Evolutionary conservation across 2,888 invertebrate genomes (phyloP).

Genomic region (Ganaspis brasiliensis): DNA sequence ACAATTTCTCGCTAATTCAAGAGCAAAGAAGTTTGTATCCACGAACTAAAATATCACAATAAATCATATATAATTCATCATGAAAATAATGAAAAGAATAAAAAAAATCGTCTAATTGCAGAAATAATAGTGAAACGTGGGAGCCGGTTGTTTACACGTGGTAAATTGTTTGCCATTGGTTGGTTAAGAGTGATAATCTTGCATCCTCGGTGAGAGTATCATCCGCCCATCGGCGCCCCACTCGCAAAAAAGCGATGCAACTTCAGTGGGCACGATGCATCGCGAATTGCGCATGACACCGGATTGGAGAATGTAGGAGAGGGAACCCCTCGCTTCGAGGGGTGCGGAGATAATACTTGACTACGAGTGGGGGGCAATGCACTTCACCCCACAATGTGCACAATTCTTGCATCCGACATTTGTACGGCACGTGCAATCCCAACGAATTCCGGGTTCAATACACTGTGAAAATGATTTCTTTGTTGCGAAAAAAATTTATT

Average conservation of each 20-base stretch:
- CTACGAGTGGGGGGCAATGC: conserved; percentile 73
- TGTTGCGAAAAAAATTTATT: background rate
- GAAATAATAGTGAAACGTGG: too few relatives aligned
- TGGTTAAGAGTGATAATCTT: conserved; percentile 56
- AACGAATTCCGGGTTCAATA: conserved; percentile 48
- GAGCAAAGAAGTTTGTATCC: too few relatives aligned
- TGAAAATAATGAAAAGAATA: too few relatives aligned
- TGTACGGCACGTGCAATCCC: conserved; percentile 64
- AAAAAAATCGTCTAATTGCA: too few relatives aligned
- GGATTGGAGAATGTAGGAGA: conserved; percentile 62
- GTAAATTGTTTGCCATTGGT: conserved; percentile 56
- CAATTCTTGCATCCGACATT: conserved; percentile 69
- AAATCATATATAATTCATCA: too few relatives aligned
- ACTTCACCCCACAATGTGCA: conserved; percentile 66
- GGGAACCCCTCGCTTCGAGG: conserved; percentile 58
- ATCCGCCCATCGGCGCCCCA: conserved; percentile 62
- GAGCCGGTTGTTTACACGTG: too few relatives aligned
- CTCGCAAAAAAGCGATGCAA: conserved; percentile 58
- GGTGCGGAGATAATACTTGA: conserved; percentile 55
- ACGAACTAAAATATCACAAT: too few relatives aligned
- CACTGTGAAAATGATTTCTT: background rate
- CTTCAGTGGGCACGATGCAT: conserved; percentile 63
- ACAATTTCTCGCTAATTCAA: too few relatives aligned
- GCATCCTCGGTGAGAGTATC: conserved; percentile 50
- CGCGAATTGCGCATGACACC: conserved; percentile 62